Conservation (phyloP, 2,797 vertebrate genomes). For the Rallus crepitans region DNA sequence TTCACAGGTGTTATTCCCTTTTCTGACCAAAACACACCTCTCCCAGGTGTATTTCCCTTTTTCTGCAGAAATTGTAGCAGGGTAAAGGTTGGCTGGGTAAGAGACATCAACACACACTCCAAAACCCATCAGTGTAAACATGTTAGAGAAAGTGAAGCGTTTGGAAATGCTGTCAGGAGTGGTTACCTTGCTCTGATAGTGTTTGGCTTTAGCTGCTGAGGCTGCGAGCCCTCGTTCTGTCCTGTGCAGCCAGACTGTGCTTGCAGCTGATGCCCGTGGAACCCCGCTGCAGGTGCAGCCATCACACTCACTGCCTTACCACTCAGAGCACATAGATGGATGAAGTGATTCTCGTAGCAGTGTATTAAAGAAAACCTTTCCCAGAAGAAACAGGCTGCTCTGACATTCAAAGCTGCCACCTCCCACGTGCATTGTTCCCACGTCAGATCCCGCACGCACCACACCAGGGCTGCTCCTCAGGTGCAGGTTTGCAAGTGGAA, state of each 20-base stretch:
- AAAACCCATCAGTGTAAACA: background rate
- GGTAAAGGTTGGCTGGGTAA: background rate
- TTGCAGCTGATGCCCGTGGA: background rate
- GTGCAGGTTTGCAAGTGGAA: background rate
- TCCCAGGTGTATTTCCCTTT: background rate
- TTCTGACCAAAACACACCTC: background rate
- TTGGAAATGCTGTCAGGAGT: background rate
- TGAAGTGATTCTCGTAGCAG: background rate
- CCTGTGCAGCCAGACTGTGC: background rate
- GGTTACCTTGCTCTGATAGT: background rate
- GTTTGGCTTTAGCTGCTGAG: background rate
- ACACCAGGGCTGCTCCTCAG: background rate
- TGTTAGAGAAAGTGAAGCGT: background rate
- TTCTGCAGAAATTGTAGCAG: background rate
- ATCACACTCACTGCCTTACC: background rate
- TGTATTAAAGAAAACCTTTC: background rate
- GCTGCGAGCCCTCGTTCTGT: background rate
- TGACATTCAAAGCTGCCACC: background rate
- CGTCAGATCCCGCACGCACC: fast-evolving
- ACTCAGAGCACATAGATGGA: background rate
- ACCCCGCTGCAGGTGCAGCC: background rate
- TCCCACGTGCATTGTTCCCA: background rate
- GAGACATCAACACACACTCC: background rate
- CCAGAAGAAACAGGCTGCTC: background rate
- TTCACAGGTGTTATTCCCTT: background rate